These are phyloP conservation scores for Daktulosphaira vitifoliae DNA, from an alignment of 1,140 invertebrate species.

Conservation along the genomic window DNA sequence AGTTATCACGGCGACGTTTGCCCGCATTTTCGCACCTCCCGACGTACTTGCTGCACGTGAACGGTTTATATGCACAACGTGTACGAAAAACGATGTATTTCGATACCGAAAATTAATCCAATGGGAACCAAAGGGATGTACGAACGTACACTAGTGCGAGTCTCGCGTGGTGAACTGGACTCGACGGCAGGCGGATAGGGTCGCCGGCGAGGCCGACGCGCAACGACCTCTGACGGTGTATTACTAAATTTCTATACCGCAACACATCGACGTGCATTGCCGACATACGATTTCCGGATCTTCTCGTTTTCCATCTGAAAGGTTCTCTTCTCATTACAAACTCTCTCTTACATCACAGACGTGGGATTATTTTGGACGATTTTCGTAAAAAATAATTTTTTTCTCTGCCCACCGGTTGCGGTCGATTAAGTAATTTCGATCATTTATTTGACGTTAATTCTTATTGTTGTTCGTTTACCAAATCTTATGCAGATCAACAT, in stretches of 20 bases:
- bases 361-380: too few relatives aligned
- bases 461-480: too few relatives aligned
- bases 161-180: conserved; percentile 31
- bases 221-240: conserved; percentile 30
- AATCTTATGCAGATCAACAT: too few relatives aligned
- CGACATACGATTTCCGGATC: too few relatives aligned
- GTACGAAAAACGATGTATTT: neutral
- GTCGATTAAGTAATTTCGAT: too few relatives aligned
- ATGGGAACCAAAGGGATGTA: neutral
- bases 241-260: neutral
- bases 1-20: neutral
- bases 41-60: neutral
- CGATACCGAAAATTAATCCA: neutral
- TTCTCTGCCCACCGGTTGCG: too few relatives aligned
- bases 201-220: neutral
- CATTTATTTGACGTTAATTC: too few relatives aligned
- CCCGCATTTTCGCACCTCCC: conserved; percentile 21
- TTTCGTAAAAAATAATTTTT: too few relatives aligned
- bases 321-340: too few relatives aligned
- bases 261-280: neutral
- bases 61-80: too few relatives aligned
- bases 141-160: neutral
- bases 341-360: too few relatives aligned
- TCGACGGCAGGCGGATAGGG: conserved; percentile 4
- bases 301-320: too few relatives aligned